phyloP scores from a whole-genome alignment of 2,797 vertebrate genomes.

The Stomatorhinus walkeri region DNA sequence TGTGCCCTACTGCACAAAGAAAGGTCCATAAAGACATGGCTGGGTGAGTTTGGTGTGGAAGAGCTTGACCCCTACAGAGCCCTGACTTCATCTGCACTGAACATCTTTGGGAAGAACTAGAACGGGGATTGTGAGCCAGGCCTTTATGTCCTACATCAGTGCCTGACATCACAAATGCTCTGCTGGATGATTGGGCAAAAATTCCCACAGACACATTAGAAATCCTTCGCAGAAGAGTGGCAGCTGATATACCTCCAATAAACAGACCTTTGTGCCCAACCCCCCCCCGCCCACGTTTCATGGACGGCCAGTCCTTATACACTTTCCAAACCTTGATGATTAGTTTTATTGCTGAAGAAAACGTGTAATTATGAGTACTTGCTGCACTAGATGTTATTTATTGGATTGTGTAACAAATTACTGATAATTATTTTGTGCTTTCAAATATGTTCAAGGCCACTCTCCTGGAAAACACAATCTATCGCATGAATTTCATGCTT shows the following conservation, averaged over 20 bases:
- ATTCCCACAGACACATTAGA: background rate
- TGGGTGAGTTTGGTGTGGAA: background rate
- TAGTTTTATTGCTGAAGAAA: background rate
- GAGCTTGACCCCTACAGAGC: background rate
- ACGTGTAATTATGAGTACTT: background rate
- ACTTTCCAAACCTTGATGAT: background rate
- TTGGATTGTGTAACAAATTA: background rate
- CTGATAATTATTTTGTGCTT: background rate
- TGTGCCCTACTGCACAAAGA: background rate
- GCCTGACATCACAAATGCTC: background rate
- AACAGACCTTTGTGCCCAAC: background rate
- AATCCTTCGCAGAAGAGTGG: background rate
- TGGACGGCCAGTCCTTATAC: background rate
- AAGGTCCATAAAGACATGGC: background rate
- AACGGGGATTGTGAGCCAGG: background rate
- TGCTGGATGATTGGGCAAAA: background rate
- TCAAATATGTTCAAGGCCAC: background rate
- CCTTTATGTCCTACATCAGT: background rate
- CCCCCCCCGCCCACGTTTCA: background rate
- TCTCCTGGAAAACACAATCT: background rate
- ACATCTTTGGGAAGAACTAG: background rate
- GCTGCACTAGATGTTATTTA: background rate
- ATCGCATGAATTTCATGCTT: background rate
- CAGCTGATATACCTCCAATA: background rate
- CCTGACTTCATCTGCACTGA: background rate